Evolutionary conservation across 2,113 vertebrate species (phyloP).

Genomic region (Microcebus lehilahytsara): DNA sequence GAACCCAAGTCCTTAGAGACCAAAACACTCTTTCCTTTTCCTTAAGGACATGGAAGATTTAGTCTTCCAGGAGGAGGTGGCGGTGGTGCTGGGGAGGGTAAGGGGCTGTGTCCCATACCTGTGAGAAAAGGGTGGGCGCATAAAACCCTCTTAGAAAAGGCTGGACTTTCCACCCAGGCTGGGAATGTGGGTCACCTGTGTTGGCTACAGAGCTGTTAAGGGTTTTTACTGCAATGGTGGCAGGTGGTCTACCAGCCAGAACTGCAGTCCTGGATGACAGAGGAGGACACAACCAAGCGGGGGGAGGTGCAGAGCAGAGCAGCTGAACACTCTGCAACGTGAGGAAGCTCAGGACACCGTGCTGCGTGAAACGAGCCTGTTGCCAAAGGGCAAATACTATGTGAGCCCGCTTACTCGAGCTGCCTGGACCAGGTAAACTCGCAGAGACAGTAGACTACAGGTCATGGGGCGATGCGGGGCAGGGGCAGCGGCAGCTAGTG

Average conservation of each 20-base stretch:
- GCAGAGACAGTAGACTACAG: neutral
- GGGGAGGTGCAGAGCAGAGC: neutral
- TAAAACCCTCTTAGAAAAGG: neutral
- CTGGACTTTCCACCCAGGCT: neutral
- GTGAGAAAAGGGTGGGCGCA: neutral
- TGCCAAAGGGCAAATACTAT: neutral
- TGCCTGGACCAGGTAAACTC: neutral
- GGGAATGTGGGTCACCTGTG: neutral
- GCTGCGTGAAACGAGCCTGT: neutral
- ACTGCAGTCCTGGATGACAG: neutral
- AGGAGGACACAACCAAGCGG: neutral
- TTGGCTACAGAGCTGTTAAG: neutral
- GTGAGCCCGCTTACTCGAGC: rapidly evolving
- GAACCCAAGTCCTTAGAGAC: neutral
- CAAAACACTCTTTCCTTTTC: neutral
- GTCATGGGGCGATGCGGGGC: rapidly evolving
- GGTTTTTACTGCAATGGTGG: neutral
- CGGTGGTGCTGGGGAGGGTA: neutral
- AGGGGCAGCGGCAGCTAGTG: rapidly evolving
- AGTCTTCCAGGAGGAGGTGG: neutral
- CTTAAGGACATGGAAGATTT: neutral
- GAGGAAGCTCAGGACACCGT: neutral
- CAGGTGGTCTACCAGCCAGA: neutral
- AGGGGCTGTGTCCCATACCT: neutral
- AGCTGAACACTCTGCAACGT: neutral